Base-by-base conservation (phyloP, 2,113 vertebrate species). In the Scortum barcoo region DNA sequence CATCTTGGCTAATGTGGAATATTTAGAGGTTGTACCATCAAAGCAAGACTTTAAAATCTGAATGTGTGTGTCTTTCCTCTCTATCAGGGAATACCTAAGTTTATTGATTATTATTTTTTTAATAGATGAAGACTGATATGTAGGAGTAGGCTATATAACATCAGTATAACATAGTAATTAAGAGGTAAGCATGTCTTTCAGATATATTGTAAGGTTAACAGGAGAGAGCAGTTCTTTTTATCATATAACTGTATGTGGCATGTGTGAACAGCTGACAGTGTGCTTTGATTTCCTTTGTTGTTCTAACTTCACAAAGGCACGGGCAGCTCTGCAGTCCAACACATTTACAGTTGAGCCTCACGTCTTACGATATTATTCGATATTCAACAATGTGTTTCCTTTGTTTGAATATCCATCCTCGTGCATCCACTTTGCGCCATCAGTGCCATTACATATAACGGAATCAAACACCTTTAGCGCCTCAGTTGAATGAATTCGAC, bases 271-370 rank as follows among this genome's bases (percentile, higher is more conserved):
- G 24, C 28, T 72, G 84, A 74, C 76, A 71, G 28, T 30, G 30
- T 66, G 46, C 72, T 66, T 12, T n/a, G n/a, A 22, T 80, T 69
- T 78, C 13, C 78, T 83, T 57, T 48, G 44, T 58, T 70, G 54
- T 51, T 77, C 51, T 26, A 46, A 48, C 30, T n/a, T 36, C 36
- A 71, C 68, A 58, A 70, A 79, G 40, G 24, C 66, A 70, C 38
- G 53, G 78, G 63, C 84, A 65, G 42, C 10, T 72, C 42, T 77
- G 58, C 56, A 33, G 68, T 76, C 28, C 61, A 42, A 57, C 77
- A 65, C 58, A 51, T 79, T 79, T 48, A 22, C 8, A 40, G 20
- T 50, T n/a, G 26, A 68, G 22, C 38, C 48, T 58, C 61, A 51
- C 13, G 14, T 56, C 7, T 40, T 42, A 81, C n/a, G n/a, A n/a